phyloP scores from a whole-genome alignment of 2,888 invertebrate species.

The Nemotelus pantherinus region DNA sequence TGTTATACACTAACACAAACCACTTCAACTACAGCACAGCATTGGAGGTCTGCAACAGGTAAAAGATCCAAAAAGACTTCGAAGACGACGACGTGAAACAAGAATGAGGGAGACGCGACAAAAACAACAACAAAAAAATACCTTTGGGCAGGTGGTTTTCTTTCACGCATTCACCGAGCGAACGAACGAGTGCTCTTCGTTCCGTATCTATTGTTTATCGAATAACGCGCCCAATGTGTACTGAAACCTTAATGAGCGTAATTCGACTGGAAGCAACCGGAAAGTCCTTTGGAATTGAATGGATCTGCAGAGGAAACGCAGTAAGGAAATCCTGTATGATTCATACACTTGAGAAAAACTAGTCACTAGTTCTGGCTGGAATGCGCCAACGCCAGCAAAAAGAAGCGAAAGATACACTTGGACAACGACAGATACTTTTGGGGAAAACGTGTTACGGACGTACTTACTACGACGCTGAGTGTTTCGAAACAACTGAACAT shows the following conservation, averaged over 20 bases:
- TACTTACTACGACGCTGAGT: conserved; percentile 21
- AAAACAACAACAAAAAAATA: not conserved
- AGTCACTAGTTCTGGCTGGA: conserved; percentile 2
- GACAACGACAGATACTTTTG: conserved; percentile 1
- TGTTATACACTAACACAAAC: conserved; percentile 18
- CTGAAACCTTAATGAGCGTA: not conserved
- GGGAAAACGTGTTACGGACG: conserved; percentile 23
- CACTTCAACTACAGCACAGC: conserved; percentile 16
- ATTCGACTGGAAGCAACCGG: conserved; percentile 7
- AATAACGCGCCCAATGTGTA: not conserved
- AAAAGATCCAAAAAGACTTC: conserved; percentile 6
- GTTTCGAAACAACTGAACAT: conserved; percentile 39
- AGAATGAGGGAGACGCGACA: conserved; percentile 22
- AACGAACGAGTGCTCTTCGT: not conserved
- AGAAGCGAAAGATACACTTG: not conserved
- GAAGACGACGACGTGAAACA: not conserved
- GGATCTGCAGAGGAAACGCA: not conserved
- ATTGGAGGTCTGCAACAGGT: conserved; percentile 19
- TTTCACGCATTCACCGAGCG: conserved; percentile 30
- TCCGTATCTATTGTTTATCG: not conserved
- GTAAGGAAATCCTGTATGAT: conserved; percentile 20
- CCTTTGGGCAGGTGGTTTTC: conserved; percentile 43
- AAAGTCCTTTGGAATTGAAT: conserved; percentile 9
- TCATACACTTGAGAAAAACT: not conserved
- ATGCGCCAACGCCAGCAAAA: not conserved